Evolutionary conservation across 2,113 vertebrate species (phyloP), one percentile per base, ranked within the genome.

Genomic region (Zosterops hypoxanthus): DNA sequence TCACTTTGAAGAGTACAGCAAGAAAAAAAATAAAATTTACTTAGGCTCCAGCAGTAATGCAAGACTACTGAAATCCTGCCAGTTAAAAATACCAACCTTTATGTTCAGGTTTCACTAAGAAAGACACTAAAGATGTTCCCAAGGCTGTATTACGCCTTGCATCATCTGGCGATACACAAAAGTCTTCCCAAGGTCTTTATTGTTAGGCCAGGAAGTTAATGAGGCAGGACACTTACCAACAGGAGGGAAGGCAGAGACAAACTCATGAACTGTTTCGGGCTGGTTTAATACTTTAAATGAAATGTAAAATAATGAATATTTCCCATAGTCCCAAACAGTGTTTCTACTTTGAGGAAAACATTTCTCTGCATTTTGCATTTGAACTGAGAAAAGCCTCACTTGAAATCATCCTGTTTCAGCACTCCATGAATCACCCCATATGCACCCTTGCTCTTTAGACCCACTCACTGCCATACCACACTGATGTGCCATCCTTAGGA

Each of bases 121-220:
- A 78, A 96, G 93, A 96, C 97, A 97, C 97, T 95, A 94, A 96
- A 98, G 97, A 97, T 95, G 93, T 97, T 96, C 96, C 92, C 87
- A 97, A 97, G 93, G 90, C 55, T 97, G 82, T 93, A 85, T 89
- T 83, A 86, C 69, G 95, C 96, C 96, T 98, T 95, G 97, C 95
- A 98, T 97, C 96, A 96, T 98, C 97, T 98, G 97, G 98, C 42
- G 59, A 97, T 90, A 98, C 83, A 96, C 96, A 97, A 95, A 97
- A 98, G 98, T 96, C 94, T 97, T 98, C 97, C 95, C 52, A 86
- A 88, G 64, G 87, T 89, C 90, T 98, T 98, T 98, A 97, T 96
- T 97, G 95, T 96, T 95, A 93, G 88, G 94, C 94, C 97, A 97
- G 96, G 82, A 91, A 96, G 92, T 73, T 93, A 95, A 92, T 90